Conservation (phyloP, 23 tunicate species). For the Styela clava region DNA sequence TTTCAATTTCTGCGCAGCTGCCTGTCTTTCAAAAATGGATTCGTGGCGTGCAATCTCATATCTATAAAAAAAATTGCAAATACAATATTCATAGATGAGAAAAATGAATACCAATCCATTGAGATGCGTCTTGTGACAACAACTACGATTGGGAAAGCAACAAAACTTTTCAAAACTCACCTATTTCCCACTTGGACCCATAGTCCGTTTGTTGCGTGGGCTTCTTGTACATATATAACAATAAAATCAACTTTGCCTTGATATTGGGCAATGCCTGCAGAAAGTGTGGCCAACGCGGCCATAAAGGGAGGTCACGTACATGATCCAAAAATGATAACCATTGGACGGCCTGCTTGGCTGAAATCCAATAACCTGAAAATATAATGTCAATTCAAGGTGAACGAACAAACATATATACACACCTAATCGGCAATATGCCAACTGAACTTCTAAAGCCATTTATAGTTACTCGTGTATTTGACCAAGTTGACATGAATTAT, state of each 20-base stretch:
- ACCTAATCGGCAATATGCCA: no score
- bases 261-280: neutral
- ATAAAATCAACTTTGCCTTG: neutral
- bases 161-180: neutral
- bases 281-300: slow-evolving; percentile 1
- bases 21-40: slow-evolving; percentile 4
- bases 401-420: neutral
- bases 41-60: slow-evolving; percentile 23
- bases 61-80: neutral
- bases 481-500: no score
- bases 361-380: slow-evolving; percentile 14
- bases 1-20: slow-evolving; percentile 29
- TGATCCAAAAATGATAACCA: slow-evolving; percentile 45
- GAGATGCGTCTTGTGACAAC: neutral
- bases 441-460: no score
- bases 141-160: neutral
- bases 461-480: no score
- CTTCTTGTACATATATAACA: neutral
- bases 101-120: no score
- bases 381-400: neutral
- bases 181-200: neutral
- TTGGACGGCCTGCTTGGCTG: slow-evolving; percentile 39
- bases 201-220: neutral
- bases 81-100: neutral
- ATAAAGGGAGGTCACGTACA: slow-evolving; percentile 43